A percentile compares a stretch with the other conserved stretches of the same genome.
Evolutionary conservation across 2,888 invertebrate genomes (phyloP).

Genomic region (Nomada flava): DNA sequence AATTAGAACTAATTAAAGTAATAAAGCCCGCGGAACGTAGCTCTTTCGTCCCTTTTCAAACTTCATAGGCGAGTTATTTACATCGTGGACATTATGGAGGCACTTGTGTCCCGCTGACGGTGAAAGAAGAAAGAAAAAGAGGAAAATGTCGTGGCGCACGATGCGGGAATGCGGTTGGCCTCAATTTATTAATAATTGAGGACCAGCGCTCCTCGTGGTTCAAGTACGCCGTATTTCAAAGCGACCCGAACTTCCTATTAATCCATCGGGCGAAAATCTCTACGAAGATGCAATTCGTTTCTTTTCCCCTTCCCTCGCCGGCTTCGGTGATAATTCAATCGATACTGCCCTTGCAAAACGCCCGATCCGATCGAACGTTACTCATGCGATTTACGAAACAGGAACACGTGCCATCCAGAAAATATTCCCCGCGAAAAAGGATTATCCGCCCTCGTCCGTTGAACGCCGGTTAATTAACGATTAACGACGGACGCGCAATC

Average conservation of each 20-base stretch:
- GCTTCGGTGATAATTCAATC: conserved; percentile 9
- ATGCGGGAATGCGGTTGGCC: conserved; percentile 34
- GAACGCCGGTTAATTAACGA: conserved; percentile 42
- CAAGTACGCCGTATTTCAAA: conserved; percentile 40
- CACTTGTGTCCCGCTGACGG: conserved; percentile 23
- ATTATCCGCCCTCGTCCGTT: neutral
- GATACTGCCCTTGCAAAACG: neutral
- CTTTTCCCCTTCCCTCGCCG: too few relatives aligned
- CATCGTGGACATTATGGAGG: conserved; percentile 51
- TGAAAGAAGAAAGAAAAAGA: neutral
- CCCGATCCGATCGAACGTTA: too few relatives aligned
- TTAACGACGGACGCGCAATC: conserved; percentile 26
- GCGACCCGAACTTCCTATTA: conserved; percentile 21
- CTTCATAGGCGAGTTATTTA: conserved; percentile 56
- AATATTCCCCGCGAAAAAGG: too few relatives aligned
- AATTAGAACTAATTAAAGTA: conserved; percentile 59
- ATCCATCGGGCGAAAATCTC: conserved; percentile 26
- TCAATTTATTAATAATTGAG: conserved; percentile 58
- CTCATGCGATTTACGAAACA: too few relatives aligned
- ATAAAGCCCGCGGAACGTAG: conserved; percentile 36
- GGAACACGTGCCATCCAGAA: too few relatives aligned
- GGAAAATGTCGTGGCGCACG: conserved; percentile 27
- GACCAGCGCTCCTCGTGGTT: conserved; percentile 33
- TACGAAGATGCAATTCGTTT: conserved; percentile 53
- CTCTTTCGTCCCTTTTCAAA: conserved; percentile 22